Conservation (phyloP, 2,797 vertebrate species). For the Eulemur mongoz region DNA sequence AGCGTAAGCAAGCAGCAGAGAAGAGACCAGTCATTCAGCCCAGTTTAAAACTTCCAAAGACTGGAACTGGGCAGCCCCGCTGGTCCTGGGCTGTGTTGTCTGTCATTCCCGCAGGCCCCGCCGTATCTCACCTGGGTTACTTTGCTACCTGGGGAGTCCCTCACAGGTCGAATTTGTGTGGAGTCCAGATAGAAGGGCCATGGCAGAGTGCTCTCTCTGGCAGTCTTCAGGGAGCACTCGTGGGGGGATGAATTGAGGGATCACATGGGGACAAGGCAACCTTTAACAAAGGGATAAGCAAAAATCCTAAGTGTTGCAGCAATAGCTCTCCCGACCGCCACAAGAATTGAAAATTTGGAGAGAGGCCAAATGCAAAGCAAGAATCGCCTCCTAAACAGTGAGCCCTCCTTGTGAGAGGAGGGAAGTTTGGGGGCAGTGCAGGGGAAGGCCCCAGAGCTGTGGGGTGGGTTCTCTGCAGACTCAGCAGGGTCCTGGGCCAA, state of each 20-base stretch:
- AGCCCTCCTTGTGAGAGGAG: background rate
- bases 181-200: background rate
- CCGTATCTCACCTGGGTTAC: background rate
- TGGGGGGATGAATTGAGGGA: background rate
- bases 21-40: background rate
- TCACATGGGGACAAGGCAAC: background rate
- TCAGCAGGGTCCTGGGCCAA: background rate
- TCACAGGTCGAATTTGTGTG: background rate
- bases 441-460: background rate
- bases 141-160: background rate
- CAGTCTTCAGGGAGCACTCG: background rate
- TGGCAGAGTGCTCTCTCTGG: background rate
- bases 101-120: background rate
- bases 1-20: background rate
- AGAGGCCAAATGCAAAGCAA: background rate
- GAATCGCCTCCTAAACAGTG: background rate
- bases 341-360: background rate
- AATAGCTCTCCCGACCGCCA: background rate
- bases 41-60: background rate
- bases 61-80: background rate
- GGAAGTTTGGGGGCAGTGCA: background rate
- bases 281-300: background rate
- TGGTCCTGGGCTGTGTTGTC: background rate
- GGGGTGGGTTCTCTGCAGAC: background rate
- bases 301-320: background rate